Evolutionary conservation across 2,797 vertebrate genomes (phyloP), one percentile per base, ranked within the genome.

Genomic region (Nannoperca obscura): DNA sequence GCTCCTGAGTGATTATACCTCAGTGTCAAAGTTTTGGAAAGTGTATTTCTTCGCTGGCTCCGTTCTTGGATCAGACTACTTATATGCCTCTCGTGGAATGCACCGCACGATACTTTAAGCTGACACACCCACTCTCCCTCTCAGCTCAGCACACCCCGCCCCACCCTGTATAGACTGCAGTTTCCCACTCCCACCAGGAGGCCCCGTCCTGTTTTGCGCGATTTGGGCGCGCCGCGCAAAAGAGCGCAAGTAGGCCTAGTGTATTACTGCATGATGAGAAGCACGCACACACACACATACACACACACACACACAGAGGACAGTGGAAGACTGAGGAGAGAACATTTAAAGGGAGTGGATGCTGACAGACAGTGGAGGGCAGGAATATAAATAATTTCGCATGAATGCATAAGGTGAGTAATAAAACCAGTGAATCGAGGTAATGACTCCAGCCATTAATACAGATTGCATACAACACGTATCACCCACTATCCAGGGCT

Each of bases 71-170:
- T 66, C 73, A 6, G 62, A 74, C 54, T 24, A 22, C 20, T 79
- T 78, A 24, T 73, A 72, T 22, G 36, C 11, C n/a, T 20, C 58
- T 14, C 13, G 44, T 36, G 58, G 68, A 77, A 83, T 74, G 71
- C 38, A 19, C 7, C 49, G 47, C 74, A 38, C 67, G 32, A 10
- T 53, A 59, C 78, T 86, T 76, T 64, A 63, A 69, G n/a, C 49
- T 8, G 71, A 32, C 59, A 67, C 69, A 77, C 87, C 88, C 76
- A 79, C 55, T 72, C 30, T 67, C 24, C 2, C 53, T 58, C n/a
- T 1, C 32, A 9, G 57, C 14, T 57, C 60, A 24, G 63, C 68
- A 71, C 79, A 63, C 36, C 53, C 17, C 5, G 49, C 77, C 68
- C 78, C 73, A 47, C 75, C 87, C 71, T 11, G 3, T 3, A 1